Evolutionary conservation across 1,140 invertebrate genomes (phyloP).

Genomic region (Mylabris phalerata): DNA sequence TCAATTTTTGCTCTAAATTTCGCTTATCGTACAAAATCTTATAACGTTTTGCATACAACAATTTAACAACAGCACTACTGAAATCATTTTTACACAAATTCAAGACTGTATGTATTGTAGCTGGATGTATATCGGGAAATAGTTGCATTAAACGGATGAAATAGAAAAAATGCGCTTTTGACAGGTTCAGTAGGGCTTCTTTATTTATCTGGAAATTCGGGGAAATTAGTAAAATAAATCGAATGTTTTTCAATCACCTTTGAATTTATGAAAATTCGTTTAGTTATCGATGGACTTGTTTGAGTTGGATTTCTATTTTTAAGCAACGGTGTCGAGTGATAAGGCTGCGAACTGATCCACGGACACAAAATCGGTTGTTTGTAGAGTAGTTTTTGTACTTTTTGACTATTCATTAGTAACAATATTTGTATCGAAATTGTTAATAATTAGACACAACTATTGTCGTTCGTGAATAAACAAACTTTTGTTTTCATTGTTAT

Average conservation of each 20-base stretch:
- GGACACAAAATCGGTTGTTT: slow-evolving; percentile 29
- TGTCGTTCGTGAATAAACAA: no score
- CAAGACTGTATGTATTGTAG: slow-evolving; percentile 36
- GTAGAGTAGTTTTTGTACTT: slow-evolving; percentile 2
- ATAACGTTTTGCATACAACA: slow-evolving; percentile 35
- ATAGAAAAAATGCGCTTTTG: slow-evolving; percentile 36
- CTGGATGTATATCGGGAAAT: slow-evolving; percentile 38
- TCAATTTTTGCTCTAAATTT: not conserved
- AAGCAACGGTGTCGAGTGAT: slow-evolving; percentile 20
- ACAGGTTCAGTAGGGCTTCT: not conserved
- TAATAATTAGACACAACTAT: not conserved
- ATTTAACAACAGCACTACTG: slow-evolving; percentile 36
- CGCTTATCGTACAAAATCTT: slow-evolving; percentile 25
- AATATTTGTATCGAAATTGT: not conserved
- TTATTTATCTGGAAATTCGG: slow-evolving; percentile 1
- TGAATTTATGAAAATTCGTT: slow-evolving; percentile 8
- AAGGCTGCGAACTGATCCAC: slow-evolving; percentile 26
- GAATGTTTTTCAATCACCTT: slow-evolving; percentile 3
- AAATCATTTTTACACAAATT: slow-evolving; percentile 35
- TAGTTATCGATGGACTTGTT: slow-evolving; percentile 5
- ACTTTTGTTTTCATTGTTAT: no score
- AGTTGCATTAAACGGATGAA: slow-evolving; percentile 39
- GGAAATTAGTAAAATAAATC: not conserved
- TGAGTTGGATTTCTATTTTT: slow-evolving; percentile 24
- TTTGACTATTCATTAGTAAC: not conserved